Percentiles rank a stretch among this genome's conserved stretches.
Conservation (phyloP, 2,113 vertebrate species). For the Pseudopodoces humilis region DNA sequence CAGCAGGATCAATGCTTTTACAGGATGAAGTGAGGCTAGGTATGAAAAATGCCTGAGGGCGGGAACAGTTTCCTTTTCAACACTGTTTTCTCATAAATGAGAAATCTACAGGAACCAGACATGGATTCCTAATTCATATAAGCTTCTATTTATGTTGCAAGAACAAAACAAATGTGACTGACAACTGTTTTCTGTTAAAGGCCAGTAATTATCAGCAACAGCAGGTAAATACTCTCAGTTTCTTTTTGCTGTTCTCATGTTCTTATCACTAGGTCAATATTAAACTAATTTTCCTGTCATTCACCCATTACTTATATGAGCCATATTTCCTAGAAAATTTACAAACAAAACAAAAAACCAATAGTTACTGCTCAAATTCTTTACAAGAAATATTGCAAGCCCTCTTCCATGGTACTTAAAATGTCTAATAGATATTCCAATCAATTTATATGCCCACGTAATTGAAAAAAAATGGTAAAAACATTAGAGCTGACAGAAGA, state of each 20-base stretch:
- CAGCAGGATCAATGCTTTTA: background rate
- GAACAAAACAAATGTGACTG: background rate
- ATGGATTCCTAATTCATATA: background rate
- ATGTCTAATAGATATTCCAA: background rate
- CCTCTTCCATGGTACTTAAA: background rate
- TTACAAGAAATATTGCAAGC: background rate
- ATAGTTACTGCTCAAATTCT: background rate
- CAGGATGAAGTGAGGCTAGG: background rate
- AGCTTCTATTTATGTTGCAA: background rate
- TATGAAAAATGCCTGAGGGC: background rate
- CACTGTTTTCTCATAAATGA: background rate
- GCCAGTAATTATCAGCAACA: background rate
- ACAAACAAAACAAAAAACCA: background rate
- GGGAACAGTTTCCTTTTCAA: constrained; percentile 23
- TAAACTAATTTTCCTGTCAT: background rate
- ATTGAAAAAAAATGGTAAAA: background rate
- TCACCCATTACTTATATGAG: background rate
- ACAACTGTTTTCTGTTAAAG: background rate
- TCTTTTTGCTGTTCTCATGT: background rate
- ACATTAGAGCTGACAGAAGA: background rate
- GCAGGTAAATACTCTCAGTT: background rate
- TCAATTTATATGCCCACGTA: background rate
- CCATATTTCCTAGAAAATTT: background rate
- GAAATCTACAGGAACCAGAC: background rate
- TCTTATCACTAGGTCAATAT: background rate